Percentiles rank a stretch among this genome's conserved stretches.
phyloP scores from a whole-genome alignment of 1,140 invertebrate species.

The Mylabris phalerata region DNA sequence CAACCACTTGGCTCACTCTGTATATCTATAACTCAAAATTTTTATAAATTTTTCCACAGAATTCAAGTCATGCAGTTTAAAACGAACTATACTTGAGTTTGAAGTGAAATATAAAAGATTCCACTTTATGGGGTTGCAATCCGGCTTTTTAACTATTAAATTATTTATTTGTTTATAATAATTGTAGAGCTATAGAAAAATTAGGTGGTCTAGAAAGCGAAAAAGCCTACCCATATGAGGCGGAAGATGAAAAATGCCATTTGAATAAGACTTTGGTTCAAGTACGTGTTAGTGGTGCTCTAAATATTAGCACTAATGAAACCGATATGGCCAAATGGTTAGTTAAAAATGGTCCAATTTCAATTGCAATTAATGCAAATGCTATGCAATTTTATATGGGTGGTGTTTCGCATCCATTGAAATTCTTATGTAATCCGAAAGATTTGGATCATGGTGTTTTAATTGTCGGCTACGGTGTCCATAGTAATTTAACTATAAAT shows the following conservation, averaged over 20 bases:
- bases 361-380: conserved; percentile 96
- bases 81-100: too few species aligned
- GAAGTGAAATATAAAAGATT: too few species aligned
- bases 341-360: conserved; percentile 86
- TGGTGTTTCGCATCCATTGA: conserved; percentile 93
- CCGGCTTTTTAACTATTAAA: too few species aligned
- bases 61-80: too few species aligned
- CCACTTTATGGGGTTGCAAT: too few species aligned
- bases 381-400: conserved; percentile 98
- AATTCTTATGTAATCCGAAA: conserved; percentile 73
- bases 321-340: conserved; percentile 90
- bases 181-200: conserved; percentile 66
- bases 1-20: too few species aligned
- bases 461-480: conserved; percentile 85
- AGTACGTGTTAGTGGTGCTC: conserved; percentile 72
- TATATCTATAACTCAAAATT: too few species aligned
- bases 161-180: neutral
- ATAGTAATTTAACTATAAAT: conserved; percentile 48
- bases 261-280: conserved; percentile 61
- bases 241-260: conserved; percentile 68
- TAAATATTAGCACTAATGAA: conserved; percentile 89
- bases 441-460: conserved; percentile 87
- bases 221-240: conserved; percentile 88
- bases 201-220: conserved; percentile 90
- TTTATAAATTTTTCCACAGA: too few species aligned